Evolutionary conservation across 2,888 invertebrate species (phyloP), one percentile per base, ranked within the genome.

Genomic region (Tenthredo livida): DNA sequence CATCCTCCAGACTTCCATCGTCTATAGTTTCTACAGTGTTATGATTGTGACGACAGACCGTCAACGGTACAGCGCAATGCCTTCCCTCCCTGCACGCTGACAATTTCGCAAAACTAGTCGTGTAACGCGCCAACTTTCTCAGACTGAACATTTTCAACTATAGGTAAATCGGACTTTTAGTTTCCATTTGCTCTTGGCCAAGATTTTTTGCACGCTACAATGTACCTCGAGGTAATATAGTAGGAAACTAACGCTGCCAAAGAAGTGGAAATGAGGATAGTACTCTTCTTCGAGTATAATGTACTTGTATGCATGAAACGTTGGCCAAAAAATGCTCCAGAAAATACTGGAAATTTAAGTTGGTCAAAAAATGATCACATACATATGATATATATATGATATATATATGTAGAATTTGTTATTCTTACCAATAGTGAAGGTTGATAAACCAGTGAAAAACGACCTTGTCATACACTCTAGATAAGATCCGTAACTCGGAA

Each of bases 401-500:
- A 29, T 37, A 37, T 33, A 33, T 37, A 37, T 33, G n/a, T 50
- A 50, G 0, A 29, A 54, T 5, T 25, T 77, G 1, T 50, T 33
- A 54, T 21, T 84, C 58, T 87, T 87, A 94, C 94, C 92, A 83
- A 94, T 89, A 85, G 94, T 93, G 89, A 94, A 93, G 4, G 93
- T 89, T n/a, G 94, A 92, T 47, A 94, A 84, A 15, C 94, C 94
- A 1, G 93, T 92, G 84, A 94, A 93, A 4, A 94, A 89, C 0
- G 94, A 90, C 86, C 94, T 90, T 54, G 93, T 93, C 93, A 94
- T 94, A 87, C 94, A 94, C 88, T 94, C 93, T 70, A 94, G 87
- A 86, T 61, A 58, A 21, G 80, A 80, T 80, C 80, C 80, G 40
- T 80, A 40, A 10, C n/a, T 33, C 2, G 58, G 80, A 80, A 40